Base-by-base conservation (phyloP, 1,140 invertebrate genomes). In the Anastatus disparis region DNA sequence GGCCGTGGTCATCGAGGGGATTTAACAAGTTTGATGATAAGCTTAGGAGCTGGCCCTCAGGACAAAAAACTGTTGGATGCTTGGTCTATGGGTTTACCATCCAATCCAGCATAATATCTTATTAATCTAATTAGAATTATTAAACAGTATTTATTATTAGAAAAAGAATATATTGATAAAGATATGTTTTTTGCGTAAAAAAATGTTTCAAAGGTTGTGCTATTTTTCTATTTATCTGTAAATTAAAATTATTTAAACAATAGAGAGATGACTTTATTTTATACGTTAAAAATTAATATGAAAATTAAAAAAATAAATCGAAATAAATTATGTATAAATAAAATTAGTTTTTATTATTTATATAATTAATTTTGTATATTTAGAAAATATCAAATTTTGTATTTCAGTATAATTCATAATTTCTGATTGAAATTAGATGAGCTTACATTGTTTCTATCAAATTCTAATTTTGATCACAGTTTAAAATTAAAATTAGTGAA, bases 71-170 rank as follows among this genome's bases (percentile, higher is more conserved):
- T 86, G 26, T 44, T 86, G 40, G 83, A 86, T 64, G 79, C 79
- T 29, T 86, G 85, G 85, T 84, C 81, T 3, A 81, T 84, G 80
- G 82, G 82, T 58, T 76, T 84, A 52, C 82, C 82, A 58, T 79
- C 82, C 24, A 84, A 84, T 75, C 82, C 82, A 15, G 82, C 82
- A 66, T 84, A 74, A 76, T 65, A 40, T 40, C 22, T 31, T 50
- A 15, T 44, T 10, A 44, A 44, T 44, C 15, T n/a, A 3, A 9
- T 44, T 44, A 44, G 3, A 9, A 22, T 56, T 9, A 26, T 35
- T 53, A 70, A 61, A 29, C 40, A 70, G 55, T 70, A 70, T 70
- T 62, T 70, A 62, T 44, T 62, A 9, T 55, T 56, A 22, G 31
- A 40, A 61, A 61, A 52, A 12, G 35, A 22, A 50, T 22, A 70